These are phyloP conservation scores for Machaerirhynchus nigripectus DNA, from an alignment of 2,113 vertebrate genomes.

Conservation along the genomic window DNA sequence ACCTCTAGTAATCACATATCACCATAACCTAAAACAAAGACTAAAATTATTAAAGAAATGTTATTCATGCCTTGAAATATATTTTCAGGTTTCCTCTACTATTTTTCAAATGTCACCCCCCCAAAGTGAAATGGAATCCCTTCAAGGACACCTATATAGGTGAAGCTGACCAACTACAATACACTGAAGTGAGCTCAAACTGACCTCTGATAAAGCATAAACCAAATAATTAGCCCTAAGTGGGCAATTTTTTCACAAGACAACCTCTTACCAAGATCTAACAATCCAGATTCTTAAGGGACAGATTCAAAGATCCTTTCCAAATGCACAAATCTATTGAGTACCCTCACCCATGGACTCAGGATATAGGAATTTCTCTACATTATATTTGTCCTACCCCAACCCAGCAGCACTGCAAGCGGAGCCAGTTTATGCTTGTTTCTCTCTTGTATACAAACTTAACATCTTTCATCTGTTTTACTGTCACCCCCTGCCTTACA, in stretches of 20 bases:
- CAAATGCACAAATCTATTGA: not conserved
- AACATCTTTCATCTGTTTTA: not conserved
- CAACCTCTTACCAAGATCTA: not conserved
- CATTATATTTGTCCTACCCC: accelerated
- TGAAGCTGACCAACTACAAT: not conserved
- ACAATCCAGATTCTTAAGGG: not conserved
- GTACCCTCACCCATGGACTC: not conserved
- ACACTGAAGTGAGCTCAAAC: not conserved
- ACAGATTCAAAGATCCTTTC: not conserved
- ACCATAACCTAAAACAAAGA: not conserved
- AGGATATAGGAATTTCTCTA: not conserved
- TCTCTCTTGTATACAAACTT: not conserved
- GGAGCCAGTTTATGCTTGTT: not conserved
- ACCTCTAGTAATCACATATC: not conserved
- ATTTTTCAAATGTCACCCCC: not conserved
- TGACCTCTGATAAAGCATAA: not conserved
- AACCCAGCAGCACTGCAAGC: not conserved
- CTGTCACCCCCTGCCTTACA: not conserved
- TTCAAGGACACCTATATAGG: not conserved
- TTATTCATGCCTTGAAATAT: not conserved
- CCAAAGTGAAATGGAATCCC: not conserved
- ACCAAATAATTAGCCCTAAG: not conserved
- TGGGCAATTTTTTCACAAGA: not conserved
- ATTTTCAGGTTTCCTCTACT: not conserved
- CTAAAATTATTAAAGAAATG: not conserved